phyloP scores from a whole-genome alignment of 1,140 invertebrate genomes.

The Antheraea mylitta region DNA sequence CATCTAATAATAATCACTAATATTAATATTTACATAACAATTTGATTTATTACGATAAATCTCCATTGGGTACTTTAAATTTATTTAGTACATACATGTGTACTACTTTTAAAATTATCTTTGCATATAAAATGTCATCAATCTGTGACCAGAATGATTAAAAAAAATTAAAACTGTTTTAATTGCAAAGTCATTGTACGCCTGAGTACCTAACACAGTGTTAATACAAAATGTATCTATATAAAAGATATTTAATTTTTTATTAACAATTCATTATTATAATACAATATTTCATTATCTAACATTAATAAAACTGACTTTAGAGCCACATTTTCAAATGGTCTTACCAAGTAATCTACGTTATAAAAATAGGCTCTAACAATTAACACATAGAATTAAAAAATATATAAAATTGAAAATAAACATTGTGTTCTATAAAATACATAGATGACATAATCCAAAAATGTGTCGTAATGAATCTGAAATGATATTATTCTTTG shows the following conservation, averaged over 20 bases:
- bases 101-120: neutral
- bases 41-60: slow-evolving; percentile 42
- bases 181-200: neutral
- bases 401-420: neutral
- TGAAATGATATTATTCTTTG: neutral
- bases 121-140: neutral
- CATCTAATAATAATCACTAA: slow-evolving; percentile 41
- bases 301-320: neutral
- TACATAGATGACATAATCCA: neutral
- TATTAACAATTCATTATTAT: neutral
- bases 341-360: neutral
- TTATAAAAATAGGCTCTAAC: neutral
- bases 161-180: neutral
- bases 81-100: neutral
- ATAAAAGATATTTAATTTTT: neutral
- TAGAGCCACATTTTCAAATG: neutral
- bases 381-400: neutral
- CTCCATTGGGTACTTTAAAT: slow-evolving; percentile 31
- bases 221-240: slow-evolving; percentile 1
- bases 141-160: neutral
- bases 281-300: neutral
- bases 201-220: neutral
- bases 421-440: neutral
- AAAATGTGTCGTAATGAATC: neutral
- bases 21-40: slow-evolving; percentile 61